A percentile compares a stretch with the other conserved stretches of the same genome.
phyloP scores from a whole-genome alignment of 2,797 vertebrate genomes.

The Chanos chanos region DNA sequence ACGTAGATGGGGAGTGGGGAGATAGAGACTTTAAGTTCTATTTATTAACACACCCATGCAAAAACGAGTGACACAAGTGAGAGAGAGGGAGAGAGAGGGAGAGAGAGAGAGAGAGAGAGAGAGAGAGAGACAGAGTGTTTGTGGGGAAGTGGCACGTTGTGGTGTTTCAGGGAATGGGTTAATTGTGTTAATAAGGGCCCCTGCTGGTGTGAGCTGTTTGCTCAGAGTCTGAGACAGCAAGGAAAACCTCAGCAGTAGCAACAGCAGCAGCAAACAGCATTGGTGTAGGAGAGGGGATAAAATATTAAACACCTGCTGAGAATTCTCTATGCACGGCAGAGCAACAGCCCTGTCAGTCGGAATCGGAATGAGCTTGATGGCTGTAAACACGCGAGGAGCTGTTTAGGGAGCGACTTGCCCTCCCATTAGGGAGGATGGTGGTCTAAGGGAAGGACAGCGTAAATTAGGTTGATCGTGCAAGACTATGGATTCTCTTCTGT shows the following conservation, averaged over 20 bases:
- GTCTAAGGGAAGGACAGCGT: too few relatives aligned
- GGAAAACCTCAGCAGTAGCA: slow-evolving; percentile 18
- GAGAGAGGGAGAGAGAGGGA: too few relatives aligned
- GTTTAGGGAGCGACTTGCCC: background rate
- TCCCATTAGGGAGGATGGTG: background rate
- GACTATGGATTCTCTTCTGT: too few relatives aligned
- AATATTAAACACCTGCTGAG: slow-evolving; percentile 47
- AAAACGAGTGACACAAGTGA: too few relatives aligned
- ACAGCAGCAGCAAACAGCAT: slow-evolving; percentile 30
- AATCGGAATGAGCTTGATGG: slow-evolving; percentile 42
- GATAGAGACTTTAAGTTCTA: too few relatives aligned
- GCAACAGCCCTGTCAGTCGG: slow-evolving; percentile 37
- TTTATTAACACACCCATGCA: too few relatives aligned
- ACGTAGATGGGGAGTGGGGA: background rate
- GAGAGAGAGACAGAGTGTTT: slow-evolving; percentile 39
- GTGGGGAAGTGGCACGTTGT: too few relatives aligned
- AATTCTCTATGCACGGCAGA: slow-evolving; percentile 45
- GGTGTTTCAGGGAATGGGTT: slow-evolving; percentile 46
- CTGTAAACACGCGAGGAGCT: slow-evolving; percentile 50
- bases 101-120: background rate
- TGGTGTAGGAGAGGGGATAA: slow-evolving; percentile 35
- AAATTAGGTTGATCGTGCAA: too few relatives aligned
- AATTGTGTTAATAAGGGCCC: slow-evolving; percentile 42
- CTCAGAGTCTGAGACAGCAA: slow-evolving; percentile 36
- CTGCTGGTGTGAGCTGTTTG: slow-evolving; percentile 40